A percentile compares a stretch with the other conserved stretches of the same genome.
Conservation (phyloP, 2,797 vertebrate species). For the Amphiprion clarkii region DNA sequence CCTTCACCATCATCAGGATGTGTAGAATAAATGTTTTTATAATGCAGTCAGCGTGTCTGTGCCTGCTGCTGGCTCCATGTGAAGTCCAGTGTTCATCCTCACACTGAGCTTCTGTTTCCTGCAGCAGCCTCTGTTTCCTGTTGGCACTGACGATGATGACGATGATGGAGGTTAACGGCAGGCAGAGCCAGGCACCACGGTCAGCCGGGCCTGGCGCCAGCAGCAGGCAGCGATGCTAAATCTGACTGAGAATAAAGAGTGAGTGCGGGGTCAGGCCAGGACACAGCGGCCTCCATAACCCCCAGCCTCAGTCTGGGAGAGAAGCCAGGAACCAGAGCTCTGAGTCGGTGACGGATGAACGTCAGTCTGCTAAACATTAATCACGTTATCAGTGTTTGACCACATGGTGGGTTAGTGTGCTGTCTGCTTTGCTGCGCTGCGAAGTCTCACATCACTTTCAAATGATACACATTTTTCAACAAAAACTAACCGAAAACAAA, state of each 20-base stretch:
- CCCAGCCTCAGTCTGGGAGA: constrained; percentile 15
- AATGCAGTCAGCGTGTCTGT: constrained; percentile 5
- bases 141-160: constrained; percentile 40
- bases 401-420: neutral
- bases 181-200: constrained; percentile 61
- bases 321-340: constrained; percentile 27
- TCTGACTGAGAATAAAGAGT: constrained; percentile 46
- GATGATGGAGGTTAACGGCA: constrained; percentile 38
- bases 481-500: neutral
- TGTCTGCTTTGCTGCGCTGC: neutral
- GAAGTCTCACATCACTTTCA: neutral
- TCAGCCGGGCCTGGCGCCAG: constrained; percentile 41
- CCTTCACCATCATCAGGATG: neutral
- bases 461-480: too few relatives aligned
- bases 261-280: constrained; percentile 48
- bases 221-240: constrained; percentile 38
- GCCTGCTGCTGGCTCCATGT: constrained; percentile 18
- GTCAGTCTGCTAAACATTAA: constrained; percentile 23
- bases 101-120: constrained; percentile 64
- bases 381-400: constrained; percentile 34
- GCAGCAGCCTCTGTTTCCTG: constrained; percentile 58
- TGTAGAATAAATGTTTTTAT: neutral
- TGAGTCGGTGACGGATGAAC: constrained; percentile 33
- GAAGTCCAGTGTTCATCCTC: constrained; percentile 40
- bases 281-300: constrained; percentile 29